Percentiles rank a stretch among this genome's conserved stretches.
Conservation (phyloP, 2,797 vertebrate species). For the Myotis pilosus region DNA sequence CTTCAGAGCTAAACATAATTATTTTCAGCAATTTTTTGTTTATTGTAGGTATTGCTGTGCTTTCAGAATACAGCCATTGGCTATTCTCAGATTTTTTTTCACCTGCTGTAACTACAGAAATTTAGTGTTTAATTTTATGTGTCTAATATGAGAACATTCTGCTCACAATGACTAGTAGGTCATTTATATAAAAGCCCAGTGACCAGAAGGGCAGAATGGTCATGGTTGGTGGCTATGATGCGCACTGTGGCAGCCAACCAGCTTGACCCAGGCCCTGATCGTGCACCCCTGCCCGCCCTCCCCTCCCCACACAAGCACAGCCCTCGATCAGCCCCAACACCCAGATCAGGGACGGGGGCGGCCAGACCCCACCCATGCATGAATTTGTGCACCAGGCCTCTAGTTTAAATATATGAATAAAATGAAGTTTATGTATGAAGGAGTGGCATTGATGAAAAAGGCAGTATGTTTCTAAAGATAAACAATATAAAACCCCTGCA, state of each 20-base stretch:
- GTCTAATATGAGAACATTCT: not conserved
- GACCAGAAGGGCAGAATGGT: too few species aligned
- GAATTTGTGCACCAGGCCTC: too few species aligned
- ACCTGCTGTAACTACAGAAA: not conserved
- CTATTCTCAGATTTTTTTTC: not conserved
- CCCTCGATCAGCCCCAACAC: too few species aligned
- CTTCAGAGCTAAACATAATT: not conserved
- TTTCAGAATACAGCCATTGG: not conserved
- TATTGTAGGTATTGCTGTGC: not conserved
- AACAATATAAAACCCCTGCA: not conserved
- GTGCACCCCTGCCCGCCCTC: accelerated
- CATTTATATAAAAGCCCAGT: not conserved
- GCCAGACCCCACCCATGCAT: too few species aligned
- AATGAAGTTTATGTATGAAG: not conserved
- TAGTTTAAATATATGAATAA: not conserved
- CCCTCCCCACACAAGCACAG: too few species aligned
- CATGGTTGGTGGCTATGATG: too few species aligned
- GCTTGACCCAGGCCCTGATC: too few species aligned
- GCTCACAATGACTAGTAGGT: not conserved
- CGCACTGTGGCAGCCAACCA: too few species aligned
- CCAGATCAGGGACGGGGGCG: accelerated
- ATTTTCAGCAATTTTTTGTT: not conserved
- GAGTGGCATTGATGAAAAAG: not conserved
- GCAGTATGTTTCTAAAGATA: not conserved
- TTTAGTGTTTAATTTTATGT: not conserved